Evolutionary conservation across 2,113 vertebrate species (phyloP), one percentile per base, ranked within the genome.

Genomic region (Perca flavescens): DNA sequence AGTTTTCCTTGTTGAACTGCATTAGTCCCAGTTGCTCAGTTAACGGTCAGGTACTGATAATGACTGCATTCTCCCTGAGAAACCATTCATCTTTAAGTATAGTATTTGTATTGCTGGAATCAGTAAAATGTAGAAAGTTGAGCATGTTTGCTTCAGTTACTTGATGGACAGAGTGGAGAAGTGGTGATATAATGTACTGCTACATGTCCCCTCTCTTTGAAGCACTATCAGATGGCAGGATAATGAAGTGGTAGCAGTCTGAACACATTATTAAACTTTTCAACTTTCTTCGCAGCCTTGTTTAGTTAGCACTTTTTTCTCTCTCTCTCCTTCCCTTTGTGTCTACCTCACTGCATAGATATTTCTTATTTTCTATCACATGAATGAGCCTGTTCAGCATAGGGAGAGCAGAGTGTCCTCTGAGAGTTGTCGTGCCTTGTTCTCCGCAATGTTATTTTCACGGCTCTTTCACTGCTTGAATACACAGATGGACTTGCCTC

Each of bases 391-490:
- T 75, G 84, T 89, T 91, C 77, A 77, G 70, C 77, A 81, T 63
- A 57, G 65, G 80, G 85, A 86, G 67, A 91, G 19, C 77, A 0
- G 53, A 82, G 47, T 34, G 80, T 90, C 90, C 64, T 85, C 79
- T 65, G 83, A 91, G 79, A 82, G 66, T 74, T 62, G 36, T 46
- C 47, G 34, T 82, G 73, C 57, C 66, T 84, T 80, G 68, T 91
- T 89, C 82, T 85, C 49, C 16, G 52, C 88, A 60, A 56, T 73
- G 79, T 88, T 88, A 88, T 87, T 88, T 89, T 90, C 53, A 40
- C 83, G 70, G 85, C 89, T 88, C 3, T 88, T 89, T 90, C 53
- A 40, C 83, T 73, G 85, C 89, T 88, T 4, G 71, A 88, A 89
- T 66, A 88, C 83, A 69, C 74, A 89, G 76, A 90, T 74, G 69